These are phyloP conservation scores for Stomatorhinus ivindoensis DNA, from an alignment of 2,113 vertebrate species.

Conservation along the genomic window DNA sequence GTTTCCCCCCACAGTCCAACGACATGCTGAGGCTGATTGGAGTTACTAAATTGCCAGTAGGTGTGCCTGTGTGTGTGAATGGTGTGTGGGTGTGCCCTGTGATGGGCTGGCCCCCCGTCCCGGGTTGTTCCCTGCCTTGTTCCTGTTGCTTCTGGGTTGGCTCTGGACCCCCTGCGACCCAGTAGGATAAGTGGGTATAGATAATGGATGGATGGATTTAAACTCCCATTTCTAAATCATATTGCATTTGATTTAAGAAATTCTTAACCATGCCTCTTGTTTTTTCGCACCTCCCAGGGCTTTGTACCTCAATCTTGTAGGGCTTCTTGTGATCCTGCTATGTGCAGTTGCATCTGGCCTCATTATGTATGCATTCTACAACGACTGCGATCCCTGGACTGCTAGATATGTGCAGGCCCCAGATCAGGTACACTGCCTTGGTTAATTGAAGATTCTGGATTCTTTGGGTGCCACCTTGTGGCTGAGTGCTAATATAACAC, in stretches of 20 bases:
- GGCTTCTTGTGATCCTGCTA: conserved; percentile 64
- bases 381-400: conserved; percentile 74
- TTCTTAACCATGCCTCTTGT: neutral
- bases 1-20: too few relatives aligned
- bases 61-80: too few relatives aligned
- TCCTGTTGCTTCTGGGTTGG: too few relatives aligned
- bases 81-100: too few relatives aligned
- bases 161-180: too few relatives aligned
- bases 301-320: conserved; percentile 74
- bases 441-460: neutral
- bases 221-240: neutral
- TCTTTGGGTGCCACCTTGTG: neutral
- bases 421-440: conserved; percentile 66
- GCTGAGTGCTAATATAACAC: neutral
- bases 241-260: neutral
- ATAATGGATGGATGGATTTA: too few relatives aligned
- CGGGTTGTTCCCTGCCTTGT: too few relatives aligned
- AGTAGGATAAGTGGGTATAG: too few relatives aligned
- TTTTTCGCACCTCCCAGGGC: conserved; percentile 52
- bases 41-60: too few relatives aligned
- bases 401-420: conserved; percentile 64
- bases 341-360: conserved; percentile 73
- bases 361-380: conserved; percentile 70
- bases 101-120: too few relatives aligned
- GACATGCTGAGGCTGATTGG: too few relatives aligned